Evolutionary conservation across 2,797 vertebrate species (phyloP).

Genomic region (Thalassophryne amazonica): DNA sequence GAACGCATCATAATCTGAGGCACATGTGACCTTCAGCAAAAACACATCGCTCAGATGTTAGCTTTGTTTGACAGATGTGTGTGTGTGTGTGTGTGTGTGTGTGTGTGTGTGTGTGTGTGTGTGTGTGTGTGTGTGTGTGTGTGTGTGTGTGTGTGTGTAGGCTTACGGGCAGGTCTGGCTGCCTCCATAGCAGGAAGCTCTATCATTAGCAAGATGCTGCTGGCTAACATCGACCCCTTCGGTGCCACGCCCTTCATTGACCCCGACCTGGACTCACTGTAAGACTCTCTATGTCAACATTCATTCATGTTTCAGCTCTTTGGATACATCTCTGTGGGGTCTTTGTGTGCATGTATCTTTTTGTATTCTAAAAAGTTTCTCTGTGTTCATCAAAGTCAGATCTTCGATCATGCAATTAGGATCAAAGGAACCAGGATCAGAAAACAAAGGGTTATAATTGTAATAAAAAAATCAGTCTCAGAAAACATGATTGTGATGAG

Average conservation of each 20-base stretch:
- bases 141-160: constrained; percentile 58
- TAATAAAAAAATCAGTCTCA: too few species aligned
- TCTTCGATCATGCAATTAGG: too few species aligned
- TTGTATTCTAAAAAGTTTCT: too few species aligned
- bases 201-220: constrained; percentile 98
- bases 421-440: too few species aligned
- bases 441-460: too few species aligned
- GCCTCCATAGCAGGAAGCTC: constrained; percentile 98
- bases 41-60: background rate
- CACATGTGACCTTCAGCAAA: background rate
- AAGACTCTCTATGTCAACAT: constrained; percentile 75
- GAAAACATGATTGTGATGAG: too few species aligned
- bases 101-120: constrained; percentile 14
- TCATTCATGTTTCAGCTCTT: too few species aligned
- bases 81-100: constrained; percentile 2
- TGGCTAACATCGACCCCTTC: constrained; percentile 96
- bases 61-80: background rate
- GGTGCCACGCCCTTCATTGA: constrained; percentile 97
- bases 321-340: too few species aligned
- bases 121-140: background rate
- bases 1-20: background rate
- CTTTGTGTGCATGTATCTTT: background rate
- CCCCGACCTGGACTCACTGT: constrained; percentile 95
- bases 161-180: constrained; percentile 92
- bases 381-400: too few species aligned